These are phyloP conservation scores for Leptogaster cylindrica DNA, from an alignment of 2,888 invertebrate genomes.

Conservation along the genomic window DNA sequence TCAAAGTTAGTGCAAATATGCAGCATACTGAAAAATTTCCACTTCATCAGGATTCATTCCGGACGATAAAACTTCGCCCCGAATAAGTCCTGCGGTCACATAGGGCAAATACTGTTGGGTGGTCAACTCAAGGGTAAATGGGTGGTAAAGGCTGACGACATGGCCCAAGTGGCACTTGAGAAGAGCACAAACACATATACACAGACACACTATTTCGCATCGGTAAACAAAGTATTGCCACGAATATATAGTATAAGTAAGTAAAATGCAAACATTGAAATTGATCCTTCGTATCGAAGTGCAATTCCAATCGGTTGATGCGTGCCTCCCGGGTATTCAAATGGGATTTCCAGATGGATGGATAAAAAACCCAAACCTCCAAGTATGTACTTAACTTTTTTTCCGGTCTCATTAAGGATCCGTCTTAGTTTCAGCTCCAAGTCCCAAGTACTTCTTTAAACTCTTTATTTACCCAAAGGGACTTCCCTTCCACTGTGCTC, in stretches of 20 bases:
- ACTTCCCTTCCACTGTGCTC: no score
- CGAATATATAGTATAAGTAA: no score
- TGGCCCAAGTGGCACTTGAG: slow-evolving; percentile 14
- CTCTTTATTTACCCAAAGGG: no score
- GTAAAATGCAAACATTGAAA: slow-evolving; percentile 43
- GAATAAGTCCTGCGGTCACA: slow-evolving; percentile 40
- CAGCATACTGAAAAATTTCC: slow-evolving; percentile 57
- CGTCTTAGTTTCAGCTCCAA: no score
- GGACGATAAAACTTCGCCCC: slow-evolving; percentile 57
- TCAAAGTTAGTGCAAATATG: slow-evolving; percentile 14
- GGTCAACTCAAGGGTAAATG: slow-evolving; percentile 31
- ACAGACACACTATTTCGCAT: no score
- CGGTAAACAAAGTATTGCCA: slow-evolving; percentile 25
- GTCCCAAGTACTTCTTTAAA: no score
- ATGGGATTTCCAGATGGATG: slow-evolving; percentile 40
- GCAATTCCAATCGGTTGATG: slow-evolving; percentile 30
- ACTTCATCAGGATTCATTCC: slow-evolving; percentile 62
- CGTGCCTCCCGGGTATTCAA: slow-evolving; percentile 35
- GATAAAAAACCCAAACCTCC: no score
- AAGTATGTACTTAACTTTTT: no score
- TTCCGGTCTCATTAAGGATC: no score
- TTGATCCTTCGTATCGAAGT: slow-evolving; percentile 31
- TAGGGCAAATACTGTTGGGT: not conserved
- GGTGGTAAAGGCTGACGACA: slow-evolving; percentile 6
- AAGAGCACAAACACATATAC: not conserved